Percentiles rank a stretch among this genome's conserved stretches.
These are phyloP conservation scores for Pithys albifrons DNA, from an alignment of 2,113 vertebrate genomes.

Conservation along the genomic window DNA sequence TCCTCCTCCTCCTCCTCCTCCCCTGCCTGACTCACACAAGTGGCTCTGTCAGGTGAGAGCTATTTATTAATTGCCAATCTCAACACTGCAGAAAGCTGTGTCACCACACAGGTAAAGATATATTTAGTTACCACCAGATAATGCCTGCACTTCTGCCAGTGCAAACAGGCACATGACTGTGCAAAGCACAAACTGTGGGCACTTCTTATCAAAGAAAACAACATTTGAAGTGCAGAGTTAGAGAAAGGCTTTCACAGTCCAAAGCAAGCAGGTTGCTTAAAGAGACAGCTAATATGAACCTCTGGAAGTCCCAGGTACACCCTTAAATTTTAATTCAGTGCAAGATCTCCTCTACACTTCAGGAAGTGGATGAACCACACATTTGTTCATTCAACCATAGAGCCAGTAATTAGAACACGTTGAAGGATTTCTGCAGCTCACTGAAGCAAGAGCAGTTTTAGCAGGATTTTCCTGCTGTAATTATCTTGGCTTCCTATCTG, in stretches of 20 bases:
- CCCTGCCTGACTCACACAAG: neutral
- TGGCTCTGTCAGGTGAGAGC: conserved; percentile 13
- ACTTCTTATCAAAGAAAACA: neutral
- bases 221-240: neutral
- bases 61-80: neutral
- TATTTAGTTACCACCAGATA: conserved; percentile 23
- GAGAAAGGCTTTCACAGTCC: neutral
- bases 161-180: neutral
- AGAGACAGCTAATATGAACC: neutral
- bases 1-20: conserved; percentile 21
- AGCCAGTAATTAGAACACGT: neutral
- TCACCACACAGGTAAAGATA: conserved; percentile 29
- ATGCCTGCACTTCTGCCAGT: neutral
- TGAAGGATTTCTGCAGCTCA: conserved; percentile 9
- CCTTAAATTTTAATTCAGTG: neutral
- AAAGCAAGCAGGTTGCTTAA: neutral
- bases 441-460: conserved; percentile 49
- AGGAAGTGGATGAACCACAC: neutral
- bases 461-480: conserved; percentile 53
- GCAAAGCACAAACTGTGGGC: neutral
- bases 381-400: neutral
- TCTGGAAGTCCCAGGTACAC: neutral
- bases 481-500: conserved; percentile 10
- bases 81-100: neutral
- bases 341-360: neutral